Evolutionary conservation across 2,888 invertebrate genomes (phyloP), one percentile per base, ranked within the genome.

Genomic region (Nemotelus pantherinus): DNA sequence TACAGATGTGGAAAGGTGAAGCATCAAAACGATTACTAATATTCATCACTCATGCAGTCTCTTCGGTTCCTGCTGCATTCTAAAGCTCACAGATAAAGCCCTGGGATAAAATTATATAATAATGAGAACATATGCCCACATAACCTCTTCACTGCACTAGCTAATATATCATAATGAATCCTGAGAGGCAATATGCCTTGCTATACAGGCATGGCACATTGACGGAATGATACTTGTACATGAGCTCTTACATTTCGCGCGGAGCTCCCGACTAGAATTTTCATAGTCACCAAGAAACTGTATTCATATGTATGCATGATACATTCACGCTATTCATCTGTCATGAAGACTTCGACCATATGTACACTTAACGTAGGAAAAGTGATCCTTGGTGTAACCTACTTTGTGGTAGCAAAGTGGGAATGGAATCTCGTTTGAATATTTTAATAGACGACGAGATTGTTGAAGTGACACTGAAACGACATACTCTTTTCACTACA

Each of bases 401-500:
- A 60, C 41, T 39, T 60, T 60, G 50, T 50, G 60, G n/a, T 25
- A 43, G 25, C 39, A 7, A 60, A 50, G 50, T 50, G 41, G 60
- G 60, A 60, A 25, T 50, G 39, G 60, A 39, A 60, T 60, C 60
- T 60, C 41, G 60, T 60, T 60, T 60, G 60, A 60, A 60, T 60
- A 60, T 60, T 60, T 60, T 60, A 60, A 60, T 60, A 60, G 41
- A 60, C 60, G 60, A 60, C 3, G 60, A 60, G 25, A 43, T 41
- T 60, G 60, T 60, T 60, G 60, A 39, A 60, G 60, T 60, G 60
- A 7, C 25, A 60, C 41, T 39, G 60, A 39, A 60, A 60, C 60
- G 60, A 39, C 41, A 41, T 60, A 7, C 41, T 7, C 4, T 5
- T 7, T 60, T 41, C 60, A 60, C 2, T 2, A 57, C 2, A 57